A percentile compares a stretch with the other conserved stretches of the same genome.
Evolutionary conservation across 2,113 vertebrate genomes (phyloP).

Genomic region (Verasper variegatus): DNA sequence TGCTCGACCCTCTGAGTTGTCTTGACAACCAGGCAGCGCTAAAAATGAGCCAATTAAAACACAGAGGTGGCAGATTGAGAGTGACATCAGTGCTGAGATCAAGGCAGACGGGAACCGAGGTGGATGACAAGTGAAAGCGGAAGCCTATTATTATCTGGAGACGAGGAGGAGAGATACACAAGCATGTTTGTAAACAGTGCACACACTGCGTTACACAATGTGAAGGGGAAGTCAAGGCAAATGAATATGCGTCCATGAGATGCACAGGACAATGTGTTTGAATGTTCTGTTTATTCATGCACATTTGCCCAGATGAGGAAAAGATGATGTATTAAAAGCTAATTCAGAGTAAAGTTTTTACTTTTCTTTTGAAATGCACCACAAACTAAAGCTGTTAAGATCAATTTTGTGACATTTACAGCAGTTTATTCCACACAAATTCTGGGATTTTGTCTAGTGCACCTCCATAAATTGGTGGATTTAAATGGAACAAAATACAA

Average conservation of each 20-base stretch:
- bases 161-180: constrained; percentile 24
- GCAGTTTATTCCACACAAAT: too few species aligned
- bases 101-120: constrained; percentile 40
- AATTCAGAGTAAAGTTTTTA: background rate
- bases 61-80: constrained; percentile 47
- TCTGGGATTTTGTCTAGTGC: too few species aligned
- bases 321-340: too few species aligned
- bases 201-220: background rate
- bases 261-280: background rate
- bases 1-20: constrained; percentile 60
- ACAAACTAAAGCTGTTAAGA: background rate
- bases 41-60: constrained; percentile 66
- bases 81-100: constrained; percentile 49
- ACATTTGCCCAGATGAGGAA: too few species aligned
- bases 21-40: constrained; percentile 66
- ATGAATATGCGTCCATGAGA: background rate
- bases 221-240: background rate
- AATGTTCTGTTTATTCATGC: background rate
- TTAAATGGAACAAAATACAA: background rate
- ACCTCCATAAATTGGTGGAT: too few species aligned
- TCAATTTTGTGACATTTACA: background rate
- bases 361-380: background rate
- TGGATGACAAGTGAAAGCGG: constrained; percentile 28
- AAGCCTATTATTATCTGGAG: constrained; percentile 55
- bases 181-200: constrained; percentile 40